Percentiles rank a stretch among this genome's conserved stretches.
Evolutionary conservation across 2,113 vertebrate species (phyloP).

Genomic region (Zeus faber): DNA sequence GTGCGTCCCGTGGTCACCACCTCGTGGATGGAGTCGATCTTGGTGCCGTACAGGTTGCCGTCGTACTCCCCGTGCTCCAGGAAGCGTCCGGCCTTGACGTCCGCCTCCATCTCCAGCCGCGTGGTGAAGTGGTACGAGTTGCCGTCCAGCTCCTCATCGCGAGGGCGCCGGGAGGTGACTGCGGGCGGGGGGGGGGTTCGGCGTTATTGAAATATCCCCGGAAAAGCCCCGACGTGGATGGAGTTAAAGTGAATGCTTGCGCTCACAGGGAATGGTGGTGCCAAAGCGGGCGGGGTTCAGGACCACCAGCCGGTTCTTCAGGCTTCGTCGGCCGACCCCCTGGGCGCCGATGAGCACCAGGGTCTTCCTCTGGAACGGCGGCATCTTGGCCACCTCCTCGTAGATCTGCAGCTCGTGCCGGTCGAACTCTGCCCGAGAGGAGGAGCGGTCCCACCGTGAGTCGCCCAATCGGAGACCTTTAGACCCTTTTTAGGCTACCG

Average conservation of each 20-base stretch:
- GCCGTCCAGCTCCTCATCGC: constrained; percentile 91
- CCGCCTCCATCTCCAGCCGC: constrained; percentile 90
- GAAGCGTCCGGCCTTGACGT: constrained; percentile 91
- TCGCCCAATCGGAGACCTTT: neutral
- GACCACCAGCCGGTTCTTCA: constrained; percentile 95
- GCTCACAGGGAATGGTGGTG: constrained; percentile 95
- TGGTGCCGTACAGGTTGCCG: constrained; percentile 96
- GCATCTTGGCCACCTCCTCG: constrained; percentile 96
- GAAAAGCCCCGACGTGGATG: neutral
- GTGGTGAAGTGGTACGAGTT: constrained; percentile 93
- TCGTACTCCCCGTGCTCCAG: constrained; percentile 98
- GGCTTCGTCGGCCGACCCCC: constrained; percentile 93
- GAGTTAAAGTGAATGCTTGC: neutral
- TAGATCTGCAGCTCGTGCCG: constrained; percentile 98
- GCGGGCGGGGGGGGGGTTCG: neutral
- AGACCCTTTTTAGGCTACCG: neutral
- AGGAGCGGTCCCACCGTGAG: neutral
- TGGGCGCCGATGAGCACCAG: constrained; percentile 96
- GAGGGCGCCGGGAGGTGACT: constrained; percentile 92
- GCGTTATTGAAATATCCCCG: neutral
- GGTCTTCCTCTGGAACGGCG: constrained; percentile 95
- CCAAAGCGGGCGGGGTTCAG: constrained; percentile 88
- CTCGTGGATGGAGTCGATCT: constrained; percentile 95
- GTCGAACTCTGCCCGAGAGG: constrained; percentile 85
- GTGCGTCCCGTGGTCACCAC: constrained; percentile 89